Evolutionary conservation across 2,888 invertebrate genomes (phyloP), one percentile per base, ranked within the genome.

Genomic region (Amphipoea lucens): DNA sequence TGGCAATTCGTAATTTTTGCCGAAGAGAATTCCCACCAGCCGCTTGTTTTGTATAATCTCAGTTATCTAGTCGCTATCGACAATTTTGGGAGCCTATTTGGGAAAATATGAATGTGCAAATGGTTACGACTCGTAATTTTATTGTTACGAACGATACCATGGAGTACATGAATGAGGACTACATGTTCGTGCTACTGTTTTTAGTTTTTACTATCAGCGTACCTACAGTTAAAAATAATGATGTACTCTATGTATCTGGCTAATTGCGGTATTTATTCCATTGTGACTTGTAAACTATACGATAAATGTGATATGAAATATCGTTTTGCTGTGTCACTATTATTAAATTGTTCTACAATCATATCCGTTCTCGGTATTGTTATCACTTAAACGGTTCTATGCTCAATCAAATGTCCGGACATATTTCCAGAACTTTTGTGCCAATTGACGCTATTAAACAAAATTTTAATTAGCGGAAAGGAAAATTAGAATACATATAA

Each of bases 231-330:
- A 42, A 54, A 23, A 20, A 81, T 17, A 67, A 51, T 75, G 14
- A 51, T 29, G n/a, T 40, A 40, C 12, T 60, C 17, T 36, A 54
- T 68, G 14, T 51, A 66, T 45, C 23, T 29, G 23, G 11, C 29
- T 80, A 80, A 80, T 73, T 80, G 66, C 67, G 12, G 67, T 54
- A 73, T 12, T 40, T 73, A 20, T 57, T 71, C 17, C n/a, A 20
- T 23, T 45, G 20, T 73, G 7, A 2, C 17, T 45, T 45, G 45
- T 63, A n/a, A n/a, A 74, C 42, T 60, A 20, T n/a, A 60, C 57
- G 29, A 57, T 75, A 69, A 23, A 66, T 79, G 45, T 66, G 75
- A 42, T 68, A 72, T 73, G 60, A 45, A 65, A 74, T 0, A 17
- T 3, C 48, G 5, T 62, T 60, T 63, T 48, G 14, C 65, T 42